Base-by-base conservation (phyloP, 37 sponge, comb jelly and placozoan genomes). In the Theonella swinhoei region DNA sequence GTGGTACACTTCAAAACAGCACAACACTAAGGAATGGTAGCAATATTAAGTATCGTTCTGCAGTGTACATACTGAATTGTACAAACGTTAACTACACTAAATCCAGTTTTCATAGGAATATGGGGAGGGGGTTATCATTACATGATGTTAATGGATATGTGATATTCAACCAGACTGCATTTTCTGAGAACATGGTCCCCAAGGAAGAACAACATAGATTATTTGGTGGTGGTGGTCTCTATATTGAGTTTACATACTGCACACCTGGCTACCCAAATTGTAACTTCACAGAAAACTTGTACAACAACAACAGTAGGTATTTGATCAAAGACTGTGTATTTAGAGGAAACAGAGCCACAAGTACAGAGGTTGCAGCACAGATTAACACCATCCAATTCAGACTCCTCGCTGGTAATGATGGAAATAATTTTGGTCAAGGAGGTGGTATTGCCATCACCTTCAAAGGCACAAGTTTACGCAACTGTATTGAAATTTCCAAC, bases 161-260 rank as follows among this genome's bases (percentile, higher is more conserved):
- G 22, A 20, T 4, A 8, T 29, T 82, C 5, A 11, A 1, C 9
- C 7, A 72, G 17, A 42, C 42, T 36, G 23, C 11, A 17, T 72
- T 72, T 33, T 26, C 3, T 19, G 35, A 40, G 39, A 80, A 66
- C 32, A 29, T 11, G 19, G 54, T 80, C 37, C 69, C 54, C 3
- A 54, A 9, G 32, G 31, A 42, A 40, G 80, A 66, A 22, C 3
- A 4, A 20, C 17, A 64, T 9, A 17, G 9, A 5, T 8, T 29
- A 4, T 22, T 14, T 64, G 80, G 80, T 20, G 80, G 80, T 20
- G 80, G 80, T n/a, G 70, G 80, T 7, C 3, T 80, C 7, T 68
- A 80, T 66, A 67, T 67, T 40, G 80, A 80, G 39, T 39, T 40
- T 22, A 67, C 69, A 7, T 43, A 67, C 58, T 80, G 80, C 24